Conservation (phyloP, 2,888 invertebrate species). For the Folsomia manolachei region DNA sequence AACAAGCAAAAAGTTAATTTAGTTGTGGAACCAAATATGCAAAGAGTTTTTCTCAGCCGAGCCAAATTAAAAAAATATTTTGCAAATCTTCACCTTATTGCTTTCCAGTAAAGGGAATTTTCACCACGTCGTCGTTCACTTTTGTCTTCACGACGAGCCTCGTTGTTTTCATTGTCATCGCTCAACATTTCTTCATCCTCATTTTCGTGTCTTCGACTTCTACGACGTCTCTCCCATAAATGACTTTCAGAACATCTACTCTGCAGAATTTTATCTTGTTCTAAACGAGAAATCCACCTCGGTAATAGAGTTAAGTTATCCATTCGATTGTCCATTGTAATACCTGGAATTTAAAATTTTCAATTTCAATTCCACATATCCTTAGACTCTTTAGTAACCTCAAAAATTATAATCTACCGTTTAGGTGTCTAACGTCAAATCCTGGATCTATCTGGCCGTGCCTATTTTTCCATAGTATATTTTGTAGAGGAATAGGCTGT, state of each 20-base stretch:
- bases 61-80: too few species aligned
- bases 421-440: conserved; percentile 57
- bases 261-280: conserved; percentile 45
- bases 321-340: conserved; percentile 58
- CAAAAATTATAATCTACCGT: too few species aligned
- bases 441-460: conserved; percentile 57
- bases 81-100: too few species aligned
- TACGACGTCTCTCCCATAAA: conserved; percentile 39
- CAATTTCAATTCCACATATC: too few species aligned
- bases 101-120: conserved; percentile 58
- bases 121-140: conserved; percentile 52
- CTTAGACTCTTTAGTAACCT: too few species aligned
- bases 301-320: conserved; percentile 56
- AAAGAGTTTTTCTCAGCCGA: too few species aligned
- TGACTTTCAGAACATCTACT: conserved; percentile 43
- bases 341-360: too few species aligned
- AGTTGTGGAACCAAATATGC: too few species aligned
- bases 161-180: conserved; percentile 36
- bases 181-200: conserved; percentile 32
- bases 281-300: conserved; percentile 50
- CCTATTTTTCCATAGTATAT: conserved; percentile 57
- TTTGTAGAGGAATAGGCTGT: conserved; percentile 53
- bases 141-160: conserved; percentile 30
- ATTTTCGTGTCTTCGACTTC: conserved; percentile 22
- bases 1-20: too few species aligned